Base-by-base conservation (phyloP, 1,140 invertebrate species). In the Drosophila neocordata region DNA sequence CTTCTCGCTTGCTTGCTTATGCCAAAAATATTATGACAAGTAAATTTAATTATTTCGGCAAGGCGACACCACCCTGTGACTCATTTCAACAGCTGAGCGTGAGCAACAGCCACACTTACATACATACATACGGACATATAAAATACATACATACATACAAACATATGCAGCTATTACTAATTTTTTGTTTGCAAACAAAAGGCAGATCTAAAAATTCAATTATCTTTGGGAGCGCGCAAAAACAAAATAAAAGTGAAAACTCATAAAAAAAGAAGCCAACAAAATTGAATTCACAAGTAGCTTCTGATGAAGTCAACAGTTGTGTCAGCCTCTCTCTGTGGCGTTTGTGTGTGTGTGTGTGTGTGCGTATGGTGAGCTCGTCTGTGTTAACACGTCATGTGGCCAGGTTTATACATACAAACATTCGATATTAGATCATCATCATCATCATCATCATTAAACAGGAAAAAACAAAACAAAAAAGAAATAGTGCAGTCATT, bases 161-260 rank as follows among this genome's bases (percentile, higher is more conserved):
- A 24, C 51, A 48, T 11, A 41, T 62, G 37, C 15, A 34, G 63
- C 65, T 74, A 64, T 38, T 61, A 65, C 27, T 67, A 64, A 61
- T 60, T 60, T 31, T 75, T 75, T 75, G 73, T 75, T 75, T 74
- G 73, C 73, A 75, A 75, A 74, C 73, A 75, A 75, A 75, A 75
- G 20, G 62, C 74, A 75, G 71, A 41, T 72, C 64, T 68, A 57
- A 68, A 74, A 75, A 75, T 63, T 74, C 73, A 75, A 75, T 74
- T 75, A 69, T 52, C n/a, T 31, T 41, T 51, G 38, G 12, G 12
- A 24, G 55, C 15, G 31, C n/a, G 41, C 27, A 52, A 18, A 57
- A 20, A 31, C 27, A 52, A 18, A 57, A 20, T n/a, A 62, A 55
- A 24, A 52, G 24, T 27, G 15, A n/a, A 61, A 55, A 18, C 8